Base-by-base conservation (phyloP, 92 coral and sea anemone genomes). In the Meandrina meandrites region DNA sequence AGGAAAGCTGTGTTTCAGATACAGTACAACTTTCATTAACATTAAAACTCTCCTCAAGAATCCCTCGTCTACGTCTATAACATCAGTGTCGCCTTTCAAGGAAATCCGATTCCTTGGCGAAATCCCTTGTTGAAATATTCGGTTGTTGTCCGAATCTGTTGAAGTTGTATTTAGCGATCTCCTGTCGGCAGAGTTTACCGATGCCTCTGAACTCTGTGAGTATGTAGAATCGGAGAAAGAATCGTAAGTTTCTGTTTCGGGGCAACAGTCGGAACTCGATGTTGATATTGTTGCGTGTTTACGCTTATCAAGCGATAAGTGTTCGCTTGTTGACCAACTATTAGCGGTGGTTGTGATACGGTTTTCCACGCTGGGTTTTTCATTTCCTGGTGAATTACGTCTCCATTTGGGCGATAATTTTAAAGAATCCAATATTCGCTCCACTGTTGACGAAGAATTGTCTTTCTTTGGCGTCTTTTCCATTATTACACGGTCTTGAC, bases 1-100 rank as follows among this genome's bases (percentile, higher is more conserved):
- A 56, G 91, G 86, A 58, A 90, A 91, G 15, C 79, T 89, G 75
- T 94, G 98, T 66, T 96, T 83, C 35, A 91, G 62, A 86, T 92
- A 94, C 51, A 94, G 78, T 10, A 94, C 78, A 19, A 94, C 95
- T 87, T 94, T 94, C 94, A 94, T 94, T 31, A 94, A 89, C 98
- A 94, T 94, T 24, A 92, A 86, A 40, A 94, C 98, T 1, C 93
- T 94, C 76, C 89, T 93, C 10, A 95, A 88, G 31, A 91, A 92
- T 54, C 86, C 96, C 50, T 89, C 96, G 45, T 94, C 98, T 32
- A 90, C 88, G 51, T 93, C 96, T 69, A 87, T 84, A 67, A 82
- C 92, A 36, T 91, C 94, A 75, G 73, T 89, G 62, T 91, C 90
- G 66, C 89, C 80, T 3, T 82, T 87, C 64, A 78, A 48, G 13